A percentile compares a stretch with the other conserved stretches of the same genome.
These are phyloP conservation scores for Liopterus haemorrhoidalis DNA, from an alignment of 2,888 invertebrate genomes.

Conservation along the genomic window DNA sequence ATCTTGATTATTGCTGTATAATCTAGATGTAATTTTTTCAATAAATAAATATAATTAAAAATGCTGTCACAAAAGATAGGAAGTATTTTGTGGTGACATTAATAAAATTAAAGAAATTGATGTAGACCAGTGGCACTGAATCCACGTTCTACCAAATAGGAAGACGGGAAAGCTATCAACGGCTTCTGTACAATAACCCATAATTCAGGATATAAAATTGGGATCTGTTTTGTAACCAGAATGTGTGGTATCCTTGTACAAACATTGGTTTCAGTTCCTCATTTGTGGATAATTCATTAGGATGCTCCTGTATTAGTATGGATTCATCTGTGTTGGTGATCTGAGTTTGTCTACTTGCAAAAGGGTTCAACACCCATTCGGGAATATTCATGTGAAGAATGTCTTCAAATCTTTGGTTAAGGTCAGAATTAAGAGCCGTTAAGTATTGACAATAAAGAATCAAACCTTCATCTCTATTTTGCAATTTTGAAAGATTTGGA, in stretches of 20 bases:
- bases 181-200: conserved; percentile 24
- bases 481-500: conserved; percentile 17
- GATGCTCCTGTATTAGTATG: conserved; percentile 22
- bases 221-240: conserved; percentile 26
- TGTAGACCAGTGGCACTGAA: too few relatives aligned
- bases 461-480: conserved; percentile 20
- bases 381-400: conserved; percentile 24
- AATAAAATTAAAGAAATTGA: too few relatives aligned
- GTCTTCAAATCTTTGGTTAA: conserved; percentile 23
- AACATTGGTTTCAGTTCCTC: conserved; percentile 26
- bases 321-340: conserved; percentile 14
- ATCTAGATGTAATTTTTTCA: too few relatives aligned
- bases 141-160: conserved; percentile 23
- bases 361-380: conserved; percentile 18
- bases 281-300: conserved; percentile 24
- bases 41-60: too few relatives aligned
- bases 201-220: conserved; percentile 24
- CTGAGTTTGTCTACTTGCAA: conserved; percentile 5
- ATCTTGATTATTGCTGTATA: too few relatives aligned
- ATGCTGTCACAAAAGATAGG: too few relatives aligned
- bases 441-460: conserved; percentile 23
- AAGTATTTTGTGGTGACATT: too few relatives aligned
- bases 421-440: conserved; percentile 26
- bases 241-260: conserved; percentile 21
- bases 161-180: conserved; percentile 20